Base-by-base conservation (phyloP, 2,113 vertebrate species). In the Cranoglanis bouderius region DNA sequence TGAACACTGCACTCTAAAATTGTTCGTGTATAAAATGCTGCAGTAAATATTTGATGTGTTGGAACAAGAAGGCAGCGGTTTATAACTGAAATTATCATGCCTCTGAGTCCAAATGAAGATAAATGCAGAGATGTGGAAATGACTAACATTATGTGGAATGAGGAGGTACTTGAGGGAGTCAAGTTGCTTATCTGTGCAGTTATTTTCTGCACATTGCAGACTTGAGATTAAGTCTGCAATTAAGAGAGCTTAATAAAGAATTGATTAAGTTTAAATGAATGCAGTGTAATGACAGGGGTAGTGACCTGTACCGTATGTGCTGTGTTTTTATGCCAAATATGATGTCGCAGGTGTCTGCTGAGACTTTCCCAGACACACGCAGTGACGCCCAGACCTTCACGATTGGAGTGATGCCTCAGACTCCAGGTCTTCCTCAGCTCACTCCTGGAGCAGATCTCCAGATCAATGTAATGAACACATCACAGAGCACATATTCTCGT, bases 351-450 rank as follows among this genome's bases (percentile, higher is more conserved):
- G 96, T 99, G 9, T 97, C 98, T 65, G 93, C 94, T 14, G 94
- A 96, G 32, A 74, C 91, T 0, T 90, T 87, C 3, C 90, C 95
- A 0, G 92, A 95, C 0, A 1, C 26, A 3, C 94, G 90, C 82
- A 93, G 96, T 21, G 95, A 98, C 38, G 95, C 93, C 43, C 98
- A 96, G 51, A 90, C 94, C 59, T 98, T 99, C 95, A 97, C 96
- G 7, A 94, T 99, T 5, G 97, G 97, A 0, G 95, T 99, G 78
- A 93, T 99, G 53, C 97, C 98, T 0, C 96, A 97, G 87, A 90
- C 90, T 0, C 96, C 95, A 0, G 95, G 94, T 0, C 94, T 96
- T 16, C 96, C 97, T 0, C 95, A 94, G 90, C 95, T 97, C 35
- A 96, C 96, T 46, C 92, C 94, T 0, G 96, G 96, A 89, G 95